phyloP scores from a whole-genome alignment of 1,140 invertebrate species.

The Dreissena polymorpha region DNA sequence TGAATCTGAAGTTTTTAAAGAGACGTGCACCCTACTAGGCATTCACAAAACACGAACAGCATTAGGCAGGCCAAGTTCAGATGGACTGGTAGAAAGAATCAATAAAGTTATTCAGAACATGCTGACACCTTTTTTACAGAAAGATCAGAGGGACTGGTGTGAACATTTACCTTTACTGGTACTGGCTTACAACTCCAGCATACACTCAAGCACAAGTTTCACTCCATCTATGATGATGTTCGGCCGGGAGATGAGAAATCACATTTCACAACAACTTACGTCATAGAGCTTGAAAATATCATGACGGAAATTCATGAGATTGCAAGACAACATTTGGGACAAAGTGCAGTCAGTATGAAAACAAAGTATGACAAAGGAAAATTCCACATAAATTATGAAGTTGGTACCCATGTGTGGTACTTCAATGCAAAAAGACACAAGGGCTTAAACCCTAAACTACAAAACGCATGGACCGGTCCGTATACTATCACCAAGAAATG shows the following conservation, averaged over 20 bases:
- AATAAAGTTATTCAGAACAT: too few species aligned
- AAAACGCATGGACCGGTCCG: conserved; percentile 13
- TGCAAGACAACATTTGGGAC: conserved; percentile 10
- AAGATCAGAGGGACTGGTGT: conserved; percentile 53
- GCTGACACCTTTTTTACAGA: conserved; percentile 35
- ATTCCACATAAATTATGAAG: conserved; percentile 3
- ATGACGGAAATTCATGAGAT: conserved; percentile 9
- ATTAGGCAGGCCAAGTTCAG: too few species aligned
- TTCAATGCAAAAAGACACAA: conserved; percentile 7
- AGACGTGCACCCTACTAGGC: too few species aligned
- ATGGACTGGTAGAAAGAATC: too few species aligned
- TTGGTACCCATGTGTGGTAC: conserved; percentile 7
- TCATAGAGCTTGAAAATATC: conserved; percentile 10
- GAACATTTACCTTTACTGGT: conserved; percentile 44
- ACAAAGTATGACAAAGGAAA: conserved; percentile 27
- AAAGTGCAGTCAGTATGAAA: conserved; percentile 3
- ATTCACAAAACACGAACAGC: too few species aligned
- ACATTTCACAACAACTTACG: conserved; percentile 10
- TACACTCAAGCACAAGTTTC: conserved; percentile 45
- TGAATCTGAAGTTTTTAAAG: too few species aligned
- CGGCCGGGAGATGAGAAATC: conserved; percentile 27
- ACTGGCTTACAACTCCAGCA: conserved; percentile 41
- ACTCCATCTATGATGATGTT: conserved; percentile 43
- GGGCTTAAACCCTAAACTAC: conserved; percentile 16
- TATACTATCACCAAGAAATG: conserved; percentile 15